Evolutionary conservation across 2,797 vertebrate genomes (phyloP), one percentile per base, ranked within the genome.

Genomic region (Leptodactylus fallax): DNA sequence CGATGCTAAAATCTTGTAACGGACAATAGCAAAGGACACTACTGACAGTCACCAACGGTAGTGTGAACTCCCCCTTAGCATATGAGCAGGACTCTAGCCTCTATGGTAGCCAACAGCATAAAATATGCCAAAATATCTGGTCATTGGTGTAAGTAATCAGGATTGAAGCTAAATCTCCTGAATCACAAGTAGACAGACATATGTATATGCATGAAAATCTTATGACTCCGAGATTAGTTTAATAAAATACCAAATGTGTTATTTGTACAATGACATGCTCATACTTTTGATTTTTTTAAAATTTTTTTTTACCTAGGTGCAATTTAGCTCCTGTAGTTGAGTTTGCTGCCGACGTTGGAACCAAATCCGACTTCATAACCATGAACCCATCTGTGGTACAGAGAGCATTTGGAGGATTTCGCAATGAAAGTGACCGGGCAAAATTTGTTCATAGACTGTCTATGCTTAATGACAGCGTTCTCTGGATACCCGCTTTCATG

Each of bases 401-500:
- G 93, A 96, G 96, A 94, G 95, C 95, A 23, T 97, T 96, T 91
- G 95, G 96, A 92, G 95, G 96, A 87, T 95, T 97, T 93, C 94
- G 90, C 83, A 96, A 96, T 91, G 94, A 95, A 90, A 96, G 93
- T 87, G 95, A 95, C 93, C 94, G 92, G 93, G 95, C 95, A 92
- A 95, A 93, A 92, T 97, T 97, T 92, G 95, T 97, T 85, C 94
- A 63, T 89, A 96, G 97, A 91, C 95, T 97, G 61, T 95, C 93
- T 63, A 94, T 95, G 94, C 95, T 97, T 92, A 97, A 97, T 92
- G 95, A 96, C 93, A 96, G 96, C 91, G 95, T 97, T 89, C 96
- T 97, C 89, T 97, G 97, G 97, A 97, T 97, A 90, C 97, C 97
- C 69, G 97, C 97, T 88, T 97, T 97, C 95, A 97, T 97, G 96